Percentiles rank a stretch among this genome's conserved stretches.
These are phyloP conservation scores for Triplophysa dalaica DNA, from an alignment of 2,113 vertebrate species.

Conservation along the genomic window DNA sequence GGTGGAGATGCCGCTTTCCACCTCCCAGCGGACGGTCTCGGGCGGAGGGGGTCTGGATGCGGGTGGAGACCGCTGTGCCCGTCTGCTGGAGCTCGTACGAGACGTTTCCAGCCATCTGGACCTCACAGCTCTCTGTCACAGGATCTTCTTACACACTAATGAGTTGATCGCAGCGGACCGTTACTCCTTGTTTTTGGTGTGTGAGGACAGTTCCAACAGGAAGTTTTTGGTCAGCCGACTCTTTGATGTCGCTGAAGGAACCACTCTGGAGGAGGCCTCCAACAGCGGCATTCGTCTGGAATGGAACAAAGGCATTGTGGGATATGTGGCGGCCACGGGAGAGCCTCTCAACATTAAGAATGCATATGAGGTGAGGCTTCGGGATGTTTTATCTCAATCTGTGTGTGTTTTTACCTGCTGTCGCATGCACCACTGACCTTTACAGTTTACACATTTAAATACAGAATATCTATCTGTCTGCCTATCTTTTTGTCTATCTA, in stretches of 20 bases:
- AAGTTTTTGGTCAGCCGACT: conserved; percentile 93
- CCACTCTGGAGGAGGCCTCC: conserved; percentile 91
- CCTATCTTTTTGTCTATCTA: no score
- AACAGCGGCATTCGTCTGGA: conserved; percentile 91
- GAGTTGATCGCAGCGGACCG: conserved; percentile 92
- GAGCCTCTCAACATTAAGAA: conserved; percentile 93
- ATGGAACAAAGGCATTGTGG: conserved; percentile 98
- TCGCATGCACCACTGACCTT: no score
- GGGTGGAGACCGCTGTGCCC: conserved; percentile 79
- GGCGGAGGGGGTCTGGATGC: conserved; percentile 2
- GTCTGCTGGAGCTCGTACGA: conserved; percentile 92
- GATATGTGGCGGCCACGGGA: conserved; percentile 90
- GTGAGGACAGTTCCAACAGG: conserved; percentile 94
- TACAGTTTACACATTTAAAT: no score
- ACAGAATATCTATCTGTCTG: no score
- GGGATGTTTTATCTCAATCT: background rate
- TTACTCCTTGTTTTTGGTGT: conserved; percentile 94
- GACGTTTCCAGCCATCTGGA: conserved; percentile 97
- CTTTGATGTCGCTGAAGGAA: conserved; percentile 95
- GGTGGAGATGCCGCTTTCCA: conserved; percentile 78
- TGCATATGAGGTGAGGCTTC: conserved; percentile 85
- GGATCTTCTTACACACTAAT: conserved; percentile 96
- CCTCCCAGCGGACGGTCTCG: conserved; percentile 56
- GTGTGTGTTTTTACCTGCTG: background rate
- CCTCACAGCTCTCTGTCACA: conserved; percentile 93